Evolutionary conservation across 2,797 vertebrate genomes (phyloP).

Genomic region (Scleropages formosus): DNA sequence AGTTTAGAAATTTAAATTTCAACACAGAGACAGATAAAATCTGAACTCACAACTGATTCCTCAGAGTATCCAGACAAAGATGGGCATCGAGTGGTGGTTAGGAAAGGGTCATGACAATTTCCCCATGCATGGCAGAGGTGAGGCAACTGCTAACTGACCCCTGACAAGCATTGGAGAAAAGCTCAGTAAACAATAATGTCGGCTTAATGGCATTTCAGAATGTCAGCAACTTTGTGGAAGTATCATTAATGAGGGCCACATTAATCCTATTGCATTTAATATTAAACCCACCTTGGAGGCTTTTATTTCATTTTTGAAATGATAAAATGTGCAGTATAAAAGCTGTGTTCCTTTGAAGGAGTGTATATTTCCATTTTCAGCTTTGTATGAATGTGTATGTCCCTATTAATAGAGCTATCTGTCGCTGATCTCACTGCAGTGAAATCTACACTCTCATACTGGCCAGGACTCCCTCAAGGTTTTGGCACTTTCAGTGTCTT

Average conservation of each 20-base stretch:
- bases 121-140: too few species aligned
- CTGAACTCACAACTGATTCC: too few species aligned
- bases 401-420: not conserved
- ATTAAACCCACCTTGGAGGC: not conserved
- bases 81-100: too few species aligned
- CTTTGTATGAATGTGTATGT: not conserved
- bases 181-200: too few species aligned
- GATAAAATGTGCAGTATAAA: not conserved
- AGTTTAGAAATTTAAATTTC: too few species aligned
- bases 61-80: too few species aligned
- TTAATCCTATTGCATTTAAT: not conserved
- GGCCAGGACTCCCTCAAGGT: not conserved
- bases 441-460: not conserved
- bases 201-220: not conserved
- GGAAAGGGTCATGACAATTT: too few species aligned
- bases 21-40: too few species aligned
- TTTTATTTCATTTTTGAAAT: not conserved
- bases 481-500: not conserved
- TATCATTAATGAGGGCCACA: conserved; percentile 6
- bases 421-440: not conserved
- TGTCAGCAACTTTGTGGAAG: not conserved
- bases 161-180: too few species aligned
- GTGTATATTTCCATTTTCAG: not conserved
- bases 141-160: too few species aligned
- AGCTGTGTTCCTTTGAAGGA: not conserved